phyloP scores from a whole-genome alignment of 2,888 invertebrate genomes.

The Pristionchus arcanus region DNA sequence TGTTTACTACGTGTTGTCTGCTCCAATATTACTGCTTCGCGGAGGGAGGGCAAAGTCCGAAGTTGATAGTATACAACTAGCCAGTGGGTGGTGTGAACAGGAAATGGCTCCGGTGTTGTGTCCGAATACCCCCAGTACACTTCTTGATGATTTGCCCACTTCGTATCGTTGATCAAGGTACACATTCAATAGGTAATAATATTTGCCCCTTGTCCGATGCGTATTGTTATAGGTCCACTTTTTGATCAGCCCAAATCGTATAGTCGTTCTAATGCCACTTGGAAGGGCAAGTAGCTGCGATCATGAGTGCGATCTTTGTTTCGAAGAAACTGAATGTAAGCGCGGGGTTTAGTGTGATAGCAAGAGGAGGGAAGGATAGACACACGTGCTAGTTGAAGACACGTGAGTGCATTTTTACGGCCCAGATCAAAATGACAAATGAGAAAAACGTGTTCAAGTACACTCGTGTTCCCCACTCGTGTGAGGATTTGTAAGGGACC shows the following conservation, averaged over 20 bases:
- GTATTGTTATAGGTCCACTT: background rate
- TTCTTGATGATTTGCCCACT: background rate
- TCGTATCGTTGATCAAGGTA: background rate
- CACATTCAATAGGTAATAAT: too few species aligned
- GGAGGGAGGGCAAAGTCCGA: background rate
- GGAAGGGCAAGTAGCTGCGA: background rate
- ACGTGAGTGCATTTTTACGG: conserved; percentile 10
- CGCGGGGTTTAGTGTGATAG: conserved; percentile 32
- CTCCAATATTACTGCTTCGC: background rate
- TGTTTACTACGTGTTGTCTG: conserved; percentile 22
- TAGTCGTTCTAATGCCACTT: background rate
- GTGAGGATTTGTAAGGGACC: too few species aligned
- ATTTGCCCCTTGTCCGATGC: too few species aligned
- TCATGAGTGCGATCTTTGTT: conserved; percentile 28
- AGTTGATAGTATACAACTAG: background rate
- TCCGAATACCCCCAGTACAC: background rate
- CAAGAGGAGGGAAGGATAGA: background rate
- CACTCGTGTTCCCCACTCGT: background rate
- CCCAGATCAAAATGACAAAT: background rate
- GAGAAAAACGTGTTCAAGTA: background rate
- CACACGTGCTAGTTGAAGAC: background rate
- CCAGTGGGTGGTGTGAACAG: background rate
- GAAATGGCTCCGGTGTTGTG: background rate
- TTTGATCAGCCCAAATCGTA: background rate
- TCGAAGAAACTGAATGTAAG: conserved; percentile 6